Conservation (phyloP, 2,888 invertebrate species). For the Tenthredo distinguenda region DNA sequence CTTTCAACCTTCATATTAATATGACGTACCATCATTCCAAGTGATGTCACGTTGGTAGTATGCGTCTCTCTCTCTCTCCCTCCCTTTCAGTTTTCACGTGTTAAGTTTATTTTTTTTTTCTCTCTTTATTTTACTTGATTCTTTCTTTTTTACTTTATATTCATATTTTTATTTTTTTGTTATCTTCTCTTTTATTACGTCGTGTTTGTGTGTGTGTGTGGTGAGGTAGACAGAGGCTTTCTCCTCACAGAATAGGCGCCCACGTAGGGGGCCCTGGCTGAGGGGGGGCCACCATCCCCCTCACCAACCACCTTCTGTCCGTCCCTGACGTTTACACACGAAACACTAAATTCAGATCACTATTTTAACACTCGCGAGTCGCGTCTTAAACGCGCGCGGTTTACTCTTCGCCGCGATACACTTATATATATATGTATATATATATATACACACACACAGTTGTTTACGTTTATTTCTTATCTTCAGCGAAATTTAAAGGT, state of each 20-base stretch:
- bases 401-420: not conserved
- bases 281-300: slow-evolving; percentile 70
- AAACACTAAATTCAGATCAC: slow-evolving; percentile 47
- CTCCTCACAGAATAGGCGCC: slow-evolving; percentile 69
- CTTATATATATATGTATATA: no score
- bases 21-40: slow-evolving; percentile 76
- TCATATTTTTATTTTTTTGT: not conserved
- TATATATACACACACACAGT: not conserved
- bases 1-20: slow-evolving; percentile 45
- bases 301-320: slow-evolving; percentile 53
- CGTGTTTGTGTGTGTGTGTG: slow-evolving; percentile 53
- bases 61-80: slow-evolving; percentile 15
- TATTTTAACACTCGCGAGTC: slow-evolving; percentile 46
- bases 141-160: not conserved
- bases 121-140: not conserved
- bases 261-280: slow-evolving; percentile 70
- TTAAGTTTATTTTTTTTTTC: not conserved
- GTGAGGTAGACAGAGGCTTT: slow-evolving; percentile 62
- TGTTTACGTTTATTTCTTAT: slow-evolving; percentile 38
- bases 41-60: slow-evolving; percentile 61
- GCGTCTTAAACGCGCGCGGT: not conserved
- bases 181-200: not conserved
- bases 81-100: not conserved
- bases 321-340: not conserved
- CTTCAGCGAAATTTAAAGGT: slow-evolving; percentile 67